Evolutionary conservation across 37 sponge, comb jelly and placozoan genomes (phyloP), one percentile per base, ranked within the genome.

Genomic region (Petrosia ficiformis): DNA sequence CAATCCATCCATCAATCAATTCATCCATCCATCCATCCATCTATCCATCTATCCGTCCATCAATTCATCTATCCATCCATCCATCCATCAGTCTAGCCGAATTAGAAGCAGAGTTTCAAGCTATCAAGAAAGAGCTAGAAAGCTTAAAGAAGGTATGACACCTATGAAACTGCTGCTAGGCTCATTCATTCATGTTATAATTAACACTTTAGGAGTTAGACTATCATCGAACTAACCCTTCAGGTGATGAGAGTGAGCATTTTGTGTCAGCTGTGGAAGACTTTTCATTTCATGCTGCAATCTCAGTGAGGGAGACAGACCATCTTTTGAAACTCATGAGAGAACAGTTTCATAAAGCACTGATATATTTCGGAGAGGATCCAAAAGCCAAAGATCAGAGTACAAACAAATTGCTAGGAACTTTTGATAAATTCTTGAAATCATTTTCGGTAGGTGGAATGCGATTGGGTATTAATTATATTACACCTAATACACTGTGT

Each of bases 371-470:
- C 78, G 86, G 90, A 0, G 94, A 94, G 34, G 90, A 94, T 39
- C 75, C 83, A 24, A 64, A 43, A 1, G 29, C 33, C 3, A 26
- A 69, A 2, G 40, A 28, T 26, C 63, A 59, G 3, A 44, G 75
- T 21, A 66, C 83, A 40, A 86, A 86, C 21, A 90, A 94, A 25
- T 89, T 94, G 78, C 86, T 94, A 66, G 84, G 81, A n/a, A 86
- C 73, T 30, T 94, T 94, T 67, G 26, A 61, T 24, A 67, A 64
- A 26, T 94, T 94, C 77, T 73, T 94, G 1, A 68, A 70, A 38
- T 86, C 90, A 30, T 86, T 94, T 52, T 60, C 64, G 25, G 93
- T 85, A 70, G 63, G 56, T 76, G 59, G 22, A 14, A 29, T 36
- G 24, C 28, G 25, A 44, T 11, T 22, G 1, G 39, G 59, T 30